Conservation (phyloP, 64 coral and sea anemone species). For the Platygyra sinensis region DNA sequence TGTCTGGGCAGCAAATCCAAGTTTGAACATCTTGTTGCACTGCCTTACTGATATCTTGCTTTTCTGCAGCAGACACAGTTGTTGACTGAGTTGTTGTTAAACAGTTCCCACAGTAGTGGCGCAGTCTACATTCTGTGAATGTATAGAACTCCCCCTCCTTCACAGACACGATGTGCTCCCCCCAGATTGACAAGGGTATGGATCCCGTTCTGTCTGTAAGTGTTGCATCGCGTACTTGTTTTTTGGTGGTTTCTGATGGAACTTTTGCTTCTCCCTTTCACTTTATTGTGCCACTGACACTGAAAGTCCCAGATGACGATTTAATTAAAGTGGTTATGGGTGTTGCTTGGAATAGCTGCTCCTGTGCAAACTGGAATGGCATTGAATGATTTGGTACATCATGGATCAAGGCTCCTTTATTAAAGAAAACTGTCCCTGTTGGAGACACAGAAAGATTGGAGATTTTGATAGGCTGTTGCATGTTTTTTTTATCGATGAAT, state of each 20-base stretch:
- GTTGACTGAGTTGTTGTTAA: constrained; percentile 31
- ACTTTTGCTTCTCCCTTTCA: constrained; percentile 13
- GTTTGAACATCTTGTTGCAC: background rate
- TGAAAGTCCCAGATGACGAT: background rate
- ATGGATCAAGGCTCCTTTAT: too few species aligned
- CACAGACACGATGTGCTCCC: constrained; percentile 12
- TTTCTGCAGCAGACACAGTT: constrained; percentile 47
- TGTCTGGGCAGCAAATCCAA: constrained; percentile 12
- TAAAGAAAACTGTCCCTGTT: too few species aligned
- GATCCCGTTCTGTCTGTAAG: constrained; percentile 28
- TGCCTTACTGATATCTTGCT: constrained; percentile 1
- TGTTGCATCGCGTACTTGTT: constrained; percentile 15
- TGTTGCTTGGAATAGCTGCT: background rate
- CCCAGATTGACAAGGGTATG: constrained; percentile 45
- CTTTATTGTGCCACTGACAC: constrained; percentile 1
- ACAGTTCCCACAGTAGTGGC: constrained; percentile 32
- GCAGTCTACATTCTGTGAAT: constrained; percentile 54
- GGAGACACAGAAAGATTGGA: too few species aligned
- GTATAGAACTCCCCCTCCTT: constrained; percentile 48
- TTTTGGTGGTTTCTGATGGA: constrained; percentile 5
- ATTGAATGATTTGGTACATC: too few species aligned
- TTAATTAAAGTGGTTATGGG: background rate
- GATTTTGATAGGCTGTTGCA: too few species aligned
- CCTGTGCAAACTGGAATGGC: background rate
- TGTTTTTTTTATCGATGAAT: too few species aligned